Base-by-base conservation (phyloP, 2,113 vertebrate genomes). In the Platanista minor region DNA sequence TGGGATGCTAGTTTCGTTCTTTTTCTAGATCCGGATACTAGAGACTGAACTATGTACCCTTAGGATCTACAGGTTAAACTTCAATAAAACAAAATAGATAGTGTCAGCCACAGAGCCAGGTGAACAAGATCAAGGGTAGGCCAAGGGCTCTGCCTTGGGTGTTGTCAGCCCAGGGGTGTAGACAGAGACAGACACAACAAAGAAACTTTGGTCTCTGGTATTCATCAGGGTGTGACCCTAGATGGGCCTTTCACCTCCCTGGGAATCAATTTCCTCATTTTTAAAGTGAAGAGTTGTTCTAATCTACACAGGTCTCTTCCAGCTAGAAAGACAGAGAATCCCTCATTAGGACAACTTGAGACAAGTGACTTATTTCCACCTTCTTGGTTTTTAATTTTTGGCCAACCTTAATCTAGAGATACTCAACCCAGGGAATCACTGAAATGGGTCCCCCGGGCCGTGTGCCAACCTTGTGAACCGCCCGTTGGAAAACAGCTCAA, bases 391-490 rank as follows among this genome's bases (percentile, higher is more conserved):
- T 59, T 54, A 9, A 64, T 21, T 33, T 41, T 8, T 46, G 88
- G 57, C 12, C 20, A 31, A 33, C 14, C 18, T 61, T 29, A n/a
- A 21, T 10, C 20, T 27, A 41, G 69, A 43, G 49, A 62, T 6
- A 9, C 1, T 17, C 25, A 13, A 29, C 43, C 2, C 9, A 29
- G 17, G 64, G 25, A 43, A 46, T 39, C 62, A 31, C 1, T 39
- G 36, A 54, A 29, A 25, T 0, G n/a, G 57, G 25, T 43, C 13
- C 1, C 14, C 9, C 0, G 0, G 36, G 17, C 25, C 6, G 0
- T 10, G 81, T 21, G 14, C 49, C 57, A 31, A 13, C 25, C 46
- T 67, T 33, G n/a, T 25, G 52, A 25, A 29, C 8, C 11, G 13
- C 17, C 62, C 0, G 0, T 6, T 0, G 15, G 87, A 21, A 64